phyloP scores from a whole-genome alignment of 2,797 vertebrate species.

The Benthosema pterotum region DNA sequence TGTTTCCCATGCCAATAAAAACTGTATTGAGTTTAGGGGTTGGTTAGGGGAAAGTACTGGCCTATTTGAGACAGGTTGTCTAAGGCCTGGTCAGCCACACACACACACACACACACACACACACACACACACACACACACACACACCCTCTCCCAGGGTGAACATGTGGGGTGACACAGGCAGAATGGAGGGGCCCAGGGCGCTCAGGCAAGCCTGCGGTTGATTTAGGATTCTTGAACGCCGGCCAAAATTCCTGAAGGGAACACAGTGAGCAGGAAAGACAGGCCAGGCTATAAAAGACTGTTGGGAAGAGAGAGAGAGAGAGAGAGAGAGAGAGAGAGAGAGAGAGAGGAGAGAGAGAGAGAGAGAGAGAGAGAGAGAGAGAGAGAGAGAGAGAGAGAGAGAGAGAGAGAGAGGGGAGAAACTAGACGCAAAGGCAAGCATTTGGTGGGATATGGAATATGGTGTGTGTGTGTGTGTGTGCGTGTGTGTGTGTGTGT shows the following conservation, averaged over 20 bases:
- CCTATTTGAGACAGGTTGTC: conserved; percentile 30
- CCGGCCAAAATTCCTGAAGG: conserved; percentile 81
- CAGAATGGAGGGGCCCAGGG: conserved; percentile 60
- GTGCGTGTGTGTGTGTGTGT: conserved; percentile 17
- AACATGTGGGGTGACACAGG: conserved; percentile 70
- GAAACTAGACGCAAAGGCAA: conserved; percentile 18
- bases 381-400: no score
- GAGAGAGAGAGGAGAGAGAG: no score
- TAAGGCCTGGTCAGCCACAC: conserved; percentile 6
- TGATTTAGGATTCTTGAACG: conserved; percentile 82
- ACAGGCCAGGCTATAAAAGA: conserved; percentile 49
- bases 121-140: conserved; percentile 3
- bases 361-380: no score
- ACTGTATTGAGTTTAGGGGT: no score
- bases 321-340: no score
- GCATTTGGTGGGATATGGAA: conserved; percentile 52
- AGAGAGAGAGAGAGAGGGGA: conserved; percentile 25
- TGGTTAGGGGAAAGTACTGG: neutral
- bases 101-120: neutral
- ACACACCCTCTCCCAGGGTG: conserved; percentile 44
- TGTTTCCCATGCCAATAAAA: no score
- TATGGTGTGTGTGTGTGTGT: conserved; percentile 21
- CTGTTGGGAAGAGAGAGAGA: no score
- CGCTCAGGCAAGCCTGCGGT: conserved; percentile 65
- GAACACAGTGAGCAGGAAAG: conserved; percentile 57